Base-by-base conservation (phyloP, 1,140 invertebrate species). In the Eriosoma lanigerum region DNA sequence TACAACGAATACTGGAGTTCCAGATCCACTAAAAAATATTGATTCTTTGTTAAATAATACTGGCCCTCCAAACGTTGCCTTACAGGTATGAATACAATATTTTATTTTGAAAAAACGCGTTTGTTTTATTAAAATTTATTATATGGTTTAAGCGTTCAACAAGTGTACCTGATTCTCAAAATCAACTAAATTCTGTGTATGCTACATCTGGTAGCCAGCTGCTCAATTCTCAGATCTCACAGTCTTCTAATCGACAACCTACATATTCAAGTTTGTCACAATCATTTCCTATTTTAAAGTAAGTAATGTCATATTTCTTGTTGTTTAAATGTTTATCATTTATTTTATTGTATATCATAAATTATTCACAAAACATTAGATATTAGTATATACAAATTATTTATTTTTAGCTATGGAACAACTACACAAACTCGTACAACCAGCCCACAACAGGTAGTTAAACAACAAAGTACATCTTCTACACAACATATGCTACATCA, bases 41-140 rank as follows among this genome's bases (percentile, higher is more conserved):
- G 90, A 91, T 85, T 92, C 90, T 81, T 86, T 94, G 83, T 87
- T 94, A 82, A 94, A 93, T 84, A 92, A 90, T 83, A 90, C 90
- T n/a, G 92, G 93, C 81, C 92, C 93, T 13, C 92, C 91, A 12
- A 94, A 94, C 86, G 93, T 95, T 12, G 91, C 93, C 38, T 85
- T 91, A 82, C 89, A 89, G 87, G 89, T 90, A 83, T 81, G n/a
- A 66, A 44, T 13, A 48, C 32, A 24, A 29, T 38, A 54, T 44
- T 44, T 24, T 21, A n/a, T 52, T 52, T 17, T 17, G 50, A 3
- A 19, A 3, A 19, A 5, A 13, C 12, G 4, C 10, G 38, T 66
- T 10, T n/a, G 38, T 38, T 64, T 66, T 66, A 66, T 66, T 52
- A 29, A 50, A 72, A n/a, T 50, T 1, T 29, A n/a, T 1, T 0